Evolutionary conservation across 2,888 invertebrate species (phyloP).

Genomic region (Rotaria sp.): DNA sequence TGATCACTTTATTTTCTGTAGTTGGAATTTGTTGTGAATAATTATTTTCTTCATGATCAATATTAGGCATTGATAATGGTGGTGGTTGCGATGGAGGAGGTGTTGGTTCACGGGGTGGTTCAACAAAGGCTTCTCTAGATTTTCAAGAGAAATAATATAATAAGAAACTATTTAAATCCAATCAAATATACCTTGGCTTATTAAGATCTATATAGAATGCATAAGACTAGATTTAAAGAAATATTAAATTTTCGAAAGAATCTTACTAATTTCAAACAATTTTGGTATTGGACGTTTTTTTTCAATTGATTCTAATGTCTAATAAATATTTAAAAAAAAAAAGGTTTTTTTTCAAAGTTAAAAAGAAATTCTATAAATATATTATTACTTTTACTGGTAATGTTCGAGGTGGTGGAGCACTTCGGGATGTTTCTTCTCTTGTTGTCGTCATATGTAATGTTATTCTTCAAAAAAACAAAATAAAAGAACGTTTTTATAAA

Average conservation of each 20-base stretch:
- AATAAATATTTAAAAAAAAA: not conserved
- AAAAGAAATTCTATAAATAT: not conserved
- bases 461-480: not conserved
- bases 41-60: not conserved
- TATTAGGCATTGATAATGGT: not conserved
- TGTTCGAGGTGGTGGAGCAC: not conserved
- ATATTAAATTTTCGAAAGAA: not conserved
- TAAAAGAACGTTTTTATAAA: not conserved
- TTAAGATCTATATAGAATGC: not conserved
- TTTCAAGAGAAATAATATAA: not conserved
- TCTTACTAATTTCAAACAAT: constrained; percentile 1
- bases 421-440: not conserved
- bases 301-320: not conserved
- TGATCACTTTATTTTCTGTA: not conserved
- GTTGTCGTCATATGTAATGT: not conserved
- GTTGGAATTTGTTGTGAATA: too few species aligned
- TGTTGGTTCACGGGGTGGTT: not conserved
- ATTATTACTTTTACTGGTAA: not conserved
- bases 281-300: not conserved
- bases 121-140: not conserved
- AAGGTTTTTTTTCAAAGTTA: not conserved
- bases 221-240: too few species aligned
- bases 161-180: too few species aligned
- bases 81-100: not conserved
- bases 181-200: not conserved